Evolutionary conservation across 1,140 invertebrate genomes (phyloP), one percentile per base, ranked within the genome.

Genomic region (Trachymyrmex septentrionalis): DNA sequence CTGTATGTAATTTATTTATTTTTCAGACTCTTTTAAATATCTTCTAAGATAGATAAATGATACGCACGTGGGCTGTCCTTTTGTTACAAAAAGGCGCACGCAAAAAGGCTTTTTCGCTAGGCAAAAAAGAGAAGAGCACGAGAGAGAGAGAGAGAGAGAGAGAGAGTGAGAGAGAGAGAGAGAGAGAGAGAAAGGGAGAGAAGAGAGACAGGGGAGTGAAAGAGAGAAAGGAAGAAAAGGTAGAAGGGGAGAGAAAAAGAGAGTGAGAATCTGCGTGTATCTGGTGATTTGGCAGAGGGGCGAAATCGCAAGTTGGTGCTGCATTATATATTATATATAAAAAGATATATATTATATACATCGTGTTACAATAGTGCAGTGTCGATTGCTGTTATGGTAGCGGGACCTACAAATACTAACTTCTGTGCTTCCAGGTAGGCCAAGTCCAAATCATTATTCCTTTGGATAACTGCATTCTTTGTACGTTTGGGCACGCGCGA

Each of bases 361-460:
- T 93, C 93, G 94, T 94, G 93, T 95, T 94, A 94, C 89, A 94
- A 95, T 95, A 94, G 94, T 95, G 94, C 95, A 95, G 95, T 95
- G 94, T 95, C 93, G 91, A 95, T 95, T 93, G 93, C 93, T 91
- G 92, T 93, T 94, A 93, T 95, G 95, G 94, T 95, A 95, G 94
- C 94, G 95, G 94, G 95, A 95, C 93, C 94, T 95, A 95, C 94
- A 94, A 95, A 95, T 95, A 95, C 95, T 95, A 95, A 95, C 95
- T 95, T 95, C 95, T 95, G 95, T 95, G 95, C 95, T 95, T 95
- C 92, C 94, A 95, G 95, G 95, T 95, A 95, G 95, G 95, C 94
- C 95, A 95, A 95, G 93, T 95, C 94, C 92, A 91, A 95, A 92
- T 95, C 94, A 95, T 95, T 95, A 95, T 95, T 95, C 92, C 94